phyloP scores from a whole-genome alignment of 2,797 vertebrate species.

The Sebastes baramenuke region DNA sequence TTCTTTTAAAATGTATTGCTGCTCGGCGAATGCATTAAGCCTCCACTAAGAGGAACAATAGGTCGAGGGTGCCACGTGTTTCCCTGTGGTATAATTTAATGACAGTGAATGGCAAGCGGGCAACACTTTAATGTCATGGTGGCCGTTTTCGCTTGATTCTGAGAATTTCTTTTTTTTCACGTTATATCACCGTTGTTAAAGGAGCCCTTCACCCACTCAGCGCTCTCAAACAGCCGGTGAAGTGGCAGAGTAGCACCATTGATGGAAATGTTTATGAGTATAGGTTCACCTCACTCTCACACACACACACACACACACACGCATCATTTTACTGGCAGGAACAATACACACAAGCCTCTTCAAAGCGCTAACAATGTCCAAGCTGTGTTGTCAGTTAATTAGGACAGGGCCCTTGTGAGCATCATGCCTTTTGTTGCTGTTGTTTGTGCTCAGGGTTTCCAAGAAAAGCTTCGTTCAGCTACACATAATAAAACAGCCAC shows the following conservation, averaged over 20 bases:
- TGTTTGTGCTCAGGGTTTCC: constrained; percentile 18
- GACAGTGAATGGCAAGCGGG: neutral
- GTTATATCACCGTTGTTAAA: constrained; percentile 22
- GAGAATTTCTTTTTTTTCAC: neutral
- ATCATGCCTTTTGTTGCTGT: constrained; percentile 33
- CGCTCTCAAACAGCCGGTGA: constrained; percentile 1
- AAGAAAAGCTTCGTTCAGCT: constrained; percentile 3
- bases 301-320: neutral
- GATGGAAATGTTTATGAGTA: constrained; percentile 46
- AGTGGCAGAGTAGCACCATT: constrained; percentile 36
- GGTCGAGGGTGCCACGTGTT: constrained; percentile 24
- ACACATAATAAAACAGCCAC: neutral
- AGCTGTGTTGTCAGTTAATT: constrained; percentile 33
- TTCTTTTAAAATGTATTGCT: neutral
- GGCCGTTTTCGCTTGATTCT: neutral
- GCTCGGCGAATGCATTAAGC: constrained; percentile 16
- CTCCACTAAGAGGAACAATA: constrained; percentile 10
- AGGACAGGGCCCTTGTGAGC: constrained; percentile 12
- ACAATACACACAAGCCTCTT: constrained; percentile 28
- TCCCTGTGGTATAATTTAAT: constrained; percentile 8
- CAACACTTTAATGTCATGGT: neutral
- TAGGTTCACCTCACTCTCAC: constrained; percentile 1
- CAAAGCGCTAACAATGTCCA: constrained; percentile 5
- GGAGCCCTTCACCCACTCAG: constrained; percentile 33
- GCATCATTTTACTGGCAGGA: neutral